Base-by-base conservation (phyloP, 2,888 invertebrate genomes). In the Megamerina dolium region DNA sequence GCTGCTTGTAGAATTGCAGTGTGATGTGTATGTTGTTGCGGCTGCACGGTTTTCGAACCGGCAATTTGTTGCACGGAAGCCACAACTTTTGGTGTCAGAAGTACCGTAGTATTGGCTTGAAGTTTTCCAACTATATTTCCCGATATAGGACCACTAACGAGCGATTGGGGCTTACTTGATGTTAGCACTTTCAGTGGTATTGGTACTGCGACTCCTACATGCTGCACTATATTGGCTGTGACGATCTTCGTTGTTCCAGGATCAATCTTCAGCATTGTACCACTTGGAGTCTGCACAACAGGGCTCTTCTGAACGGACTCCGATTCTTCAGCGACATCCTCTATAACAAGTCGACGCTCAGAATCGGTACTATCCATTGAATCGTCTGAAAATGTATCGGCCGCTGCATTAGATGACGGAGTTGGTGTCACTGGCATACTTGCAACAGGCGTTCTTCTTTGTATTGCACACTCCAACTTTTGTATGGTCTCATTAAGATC, bases 351-450 rank as follows among this genome's bases (percentile, higher is more conserved):
- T 8, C 78, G 72, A 45, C 77, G 75, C 52, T 81, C 82, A 0
- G 80, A 81, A 62, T 82, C 82, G 37, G 79, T 81, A 55, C 78
- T 79, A 46, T 81, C 81, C 2, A 77, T 74, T 6, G 79, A 80
- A 45, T 80, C 79, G 9, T 79, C 80, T 30, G 78, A 78, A 20
- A 69, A 64, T 32, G 59, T 54, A 14, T 51, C 50, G 2, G 52
- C 50, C 23, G 50, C 48, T 6, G 20, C 45, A 5, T 54, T 49
- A 4, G 54, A 50, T 5, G 51, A 17, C 1, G 49, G 49, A n/a
- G 58, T 54, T 41, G 55, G 54, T 0, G 59, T 53, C 3, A 62
- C 57, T 1, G 64, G 58, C 38, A 51, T 45, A n/a, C 50, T 46
- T 10, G 48, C 43, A 1, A 64, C 63, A 3, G 65, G 63, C 3